Conservation (phyloP, 2,888 invertebrate species). For the Bellardia pandia region DNA sequence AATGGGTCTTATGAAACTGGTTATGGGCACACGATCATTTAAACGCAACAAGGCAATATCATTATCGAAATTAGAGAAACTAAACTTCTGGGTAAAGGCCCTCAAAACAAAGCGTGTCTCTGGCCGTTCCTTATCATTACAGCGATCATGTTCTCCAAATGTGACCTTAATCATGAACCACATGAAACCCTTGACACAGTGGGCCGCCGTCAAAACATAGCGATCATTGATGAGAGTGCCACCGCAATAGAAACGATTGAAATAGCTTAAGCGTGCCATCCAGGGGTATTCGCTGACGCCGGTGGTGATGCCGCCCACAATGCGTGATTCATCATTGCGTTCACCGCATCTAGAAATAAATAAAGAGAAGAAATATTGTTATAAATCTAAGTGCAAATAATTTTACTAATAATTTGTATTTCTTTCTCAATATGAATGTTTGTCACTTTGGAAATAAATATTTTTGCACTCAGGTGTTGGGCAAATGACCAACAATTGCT, state of each 20-base stretch:
- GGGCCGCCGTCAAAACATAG: constrained; percentile 94
- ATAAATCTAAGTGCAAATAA: not conserved
- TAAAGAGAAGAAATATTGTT: not conserved
- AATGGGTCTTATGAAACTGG: constrained; percentile 91
- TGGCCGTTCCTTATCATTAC: constrained; percentile 88
- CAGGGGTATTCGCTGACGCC: constrained; percentile 93
- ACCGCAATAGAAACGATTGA: constrained; percentile 95
- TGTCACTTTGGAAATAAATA: too few species aligned
- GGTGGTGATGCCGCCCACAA: constrained; percentile 92
- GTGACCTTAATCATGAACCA: constrained; percentile 97
- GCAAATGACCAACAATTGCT: too few species aligned
- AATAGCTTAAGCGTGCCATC: constrained; percentile 94
- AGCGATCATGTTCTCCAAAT: constrained; percentile 94
- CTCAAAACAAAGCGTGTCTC: constrained; percentile 92
- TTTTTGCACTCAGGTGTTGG: too few species aligned
- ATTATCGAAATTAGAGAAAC: constrained; percentile 93
- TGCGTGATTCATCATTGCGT: constrained; percentile 91
- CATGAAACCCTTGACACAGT: constrained; percentile 96
- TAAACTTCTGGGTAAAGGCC: constrained; percentile 92
- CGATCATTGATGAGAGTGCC: constrained; percentile 94
- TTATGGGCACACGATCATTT: constrained; percentile 92
- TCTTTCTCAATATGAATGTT: too few species aligned
- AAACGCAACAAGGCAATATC: constrained; percentile 93
- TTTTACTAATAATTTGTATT: too few species aligned
- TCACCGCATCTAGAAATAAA: constrained; percentile 88